A percentile compares a stretch with the other conserved stretches of the same genome.
These are phyloP conservation scores for Brachyptera risi DNA, from an alignment of 2,888 invertebrate genomes.

Conservation along the genomic window DNA sequence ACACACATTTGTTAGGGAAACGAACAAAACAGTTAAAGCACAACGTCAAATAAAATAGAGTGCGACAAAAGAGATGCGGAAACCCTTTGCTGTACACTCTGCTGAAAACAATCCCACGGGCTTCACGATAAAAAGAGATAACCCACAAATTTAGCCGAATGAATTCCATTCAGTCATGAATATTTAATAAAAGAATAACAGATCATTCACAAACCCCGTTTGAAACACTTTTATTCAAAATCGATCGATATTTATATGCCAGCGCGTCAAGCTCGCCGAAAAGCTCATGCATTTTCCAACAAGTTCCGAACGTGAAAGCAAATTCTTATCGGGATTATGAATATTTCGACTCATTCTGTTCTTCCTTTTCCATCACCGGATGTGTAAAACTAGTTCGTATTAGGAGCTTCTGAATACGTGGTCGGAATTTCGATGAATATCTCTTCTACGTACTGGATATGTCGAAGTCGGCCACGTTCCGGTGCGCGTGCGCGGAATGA, in stretches of 20 bases:
- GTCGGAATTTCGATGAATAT: background rate
- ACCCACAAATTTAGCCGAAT: no score
- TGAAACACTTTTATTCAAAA: slow-evolving; percentile 5
- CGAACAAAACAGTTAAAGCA: no score
- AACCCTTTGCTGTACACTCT: no score
- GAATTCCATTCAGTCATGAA: slow-evolving; percentile 4
- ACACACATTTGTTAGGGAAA: no score
- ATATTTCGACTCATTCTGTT: slow-evolving; percentile 4
- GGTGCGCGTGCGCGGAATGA: background rate
- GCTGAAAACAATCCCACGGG: no score
- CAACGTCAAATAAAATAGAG: no score
- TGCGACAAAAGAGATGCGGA: no score
- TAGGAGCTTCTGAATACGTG: background rate
- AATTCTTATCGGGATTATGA: slow-evolving; percentile 17
- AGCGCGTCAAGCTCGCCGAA: background rate
- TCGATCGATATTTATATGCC: background rate
- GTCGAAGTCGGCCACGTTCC: background rate
- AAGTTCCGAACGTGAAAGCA: background rate
- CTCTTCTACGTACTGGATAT: background rate
- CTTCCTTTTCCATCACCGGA: background rate
- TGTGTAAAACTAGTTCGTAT: slow-evolving; percentile 11
- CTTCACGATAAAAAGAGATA: no score
- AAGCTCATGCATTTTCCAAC: slow-evolving; percentile 16
- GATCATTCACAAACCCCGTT: background rate
- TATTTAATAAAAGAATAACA: slow-evolving; percentile 10